Evolutionary conservation across 2,888 invertebrate genomes (phyloP), one percentile per base, ranked within the genome.

Genomic region (Brachyptera putata): DNA sequence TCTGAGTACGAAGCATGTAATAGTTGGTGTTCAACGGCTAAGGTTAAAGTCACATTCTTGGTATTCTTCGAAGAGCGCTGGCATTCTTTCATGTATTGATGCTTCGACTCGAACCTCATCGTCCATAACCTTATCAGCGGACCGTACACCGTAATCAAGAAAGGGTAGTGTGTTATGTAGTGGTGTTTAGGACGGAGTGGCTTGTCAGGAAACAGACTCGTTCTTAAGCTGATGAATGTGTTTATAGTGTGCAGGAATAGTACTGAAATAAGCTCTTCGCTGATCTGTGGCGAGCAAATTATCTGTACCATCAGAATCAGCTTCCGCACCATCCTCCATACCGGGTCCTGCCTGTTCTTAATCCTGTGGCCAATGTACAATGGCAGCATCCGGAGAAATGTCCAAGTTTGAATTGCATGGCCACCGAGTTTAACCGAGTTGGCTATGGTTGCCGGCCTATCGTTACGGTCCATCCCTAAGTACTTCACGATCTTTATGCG

Each of bases 21-120:
- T 25, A 43, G 41, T 26, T 56, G 56, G 18, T 56, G 56, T 41
- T 43, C 56, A 16, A 25, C 39, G 7, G 56, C 14, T n/a, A 56
- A 22, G 14, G 30, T 58, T 25, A 34, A 18, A 13, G 49, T 49
- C 1, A 49, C 49, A 34, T 49, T 18, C n/a, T 58, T 58, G 34
- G 18, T 49, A 34, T 58, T 58, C 7, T 58, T 46, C 16, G 46
- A 24, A 1, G 25, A 30, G 1, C 48, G 14, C 13, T 30, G 30
- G 49, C 48, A 24, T n/a, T 37, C 46, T 26, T 25, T 25, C 21
- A 58, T 58, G 21, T 58, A 58, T 2, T 26, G 26, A 36, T 58
- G 58, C 36, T 58, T 58, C 3, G 46, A 46, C 34, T 58, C 58
- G 43, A 58, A 46, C 16, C 49, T 14, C 58, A 49, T 58, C 11